Conservation (phyloP, 2,113 vertebrate species). For the Cololabis saira region DNA sequence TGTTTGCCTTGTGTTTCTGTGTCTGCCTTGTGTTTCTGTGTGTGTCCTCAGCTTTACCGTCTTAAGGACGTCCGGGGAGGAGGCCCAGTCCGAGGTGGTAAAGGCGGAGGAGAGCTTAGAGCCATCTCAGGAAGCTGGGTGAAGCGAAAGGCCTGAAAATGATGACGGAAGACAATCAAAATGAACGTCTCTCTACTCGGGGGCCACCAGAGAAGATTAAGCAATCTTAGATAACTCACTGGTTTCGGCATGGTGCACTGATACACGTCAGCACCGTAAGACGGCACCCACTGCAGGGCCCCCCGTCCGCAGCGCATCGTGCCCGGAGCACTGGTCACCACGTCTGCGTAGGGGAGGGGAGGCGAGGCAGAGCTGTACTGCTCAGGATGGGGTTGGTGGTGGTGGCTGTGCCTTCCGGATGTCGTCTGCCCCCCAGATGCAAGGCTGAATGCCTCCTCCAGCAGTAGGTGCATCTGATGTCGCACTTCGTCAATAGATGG, state of each 20-base stretch:
- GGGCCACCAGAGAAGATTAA: not conserved
- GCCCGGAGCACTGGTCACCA: conserved; percentile 94
- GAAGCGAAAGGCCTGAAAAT: conserved; percentile 92
- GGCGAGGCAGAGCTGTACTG: conserved; percentile 87
- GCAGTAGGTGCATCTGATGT: conserved; percentile 98
- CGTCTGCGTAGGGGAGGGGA: conserved; percentile 89
- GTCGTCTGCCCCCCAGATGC: conserved; percentile 92
- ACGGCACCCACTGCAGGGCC: conserved; percentile 94
- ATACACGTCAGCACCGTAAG: conserved; percentile 92
- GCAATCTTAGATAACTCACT: conserved; percentile 77
- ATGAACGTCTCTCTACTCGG: not conserved
- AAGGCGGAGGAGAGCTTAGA: conserved; percentile 91
- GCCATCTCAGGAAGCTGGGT: conserved; percentile 98
- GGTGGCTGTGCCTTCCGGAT: conserved; percentile 82
- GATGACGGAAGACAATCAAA: conserved; percentile 25
- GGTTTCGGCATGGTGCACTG: conserved; percentile 96
- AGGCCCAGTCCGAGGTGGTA: conserved; percentile 93
- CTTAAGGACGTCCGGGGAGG: conserved; percentile 87
- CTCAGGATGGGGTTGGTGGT: conserved; percentile 72
- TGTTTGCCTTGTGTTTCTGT: no score
- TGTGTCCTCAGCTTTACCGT: conserved; percentile 78
- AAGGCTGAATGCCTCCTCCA: conserved; percentile 98
- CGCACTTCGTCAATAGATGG: conserved; percentile 98
- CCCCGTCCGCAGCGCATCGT: conserved; percentile 87
- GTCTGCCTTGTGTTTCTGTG: not conserved